phyloP scores from a whole-genome alignment of 2,113 vertebrate species.

The Nematolebias whitei region DNA sequence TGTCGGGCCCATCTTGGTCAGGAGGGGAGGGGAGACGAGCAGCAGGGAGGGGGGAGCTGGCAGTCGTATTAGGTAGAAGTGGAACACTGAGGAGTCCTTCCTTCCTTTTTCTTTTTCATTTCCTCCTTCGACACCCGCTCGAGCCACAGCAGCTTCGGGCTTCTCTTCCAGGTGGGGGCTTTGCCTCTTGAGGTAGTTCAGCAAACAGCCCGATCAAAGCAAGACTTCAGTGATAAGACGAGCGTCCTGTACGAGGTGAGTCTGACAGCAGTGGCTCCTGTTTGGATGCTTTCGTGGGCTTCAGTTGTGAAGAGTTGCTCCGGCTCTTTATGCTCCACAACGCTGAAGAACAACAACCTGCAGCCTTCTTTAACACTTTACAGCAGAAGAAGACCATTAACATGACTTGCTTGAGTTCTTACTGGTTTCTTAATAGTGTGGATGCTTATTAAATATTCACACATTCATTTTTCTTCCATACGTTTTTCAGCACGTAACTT shows the following conservation, averaged over 20 bases:
- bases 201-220: constrained; percentile 27
- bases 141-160: constrained; percentile 39
- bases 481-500: too few relatives aligned
- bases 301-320: too few relatives aligned
- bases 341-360: not conserved
- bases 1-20: constrained; percentile 42
- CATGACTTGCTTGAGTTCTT: too few relatives aligned
- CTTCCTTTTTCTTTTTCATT: constrained; percentile 39
- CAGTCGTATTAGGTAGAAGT: constrained; percentile 55
- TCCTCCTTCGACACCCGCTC: constrained; percentile 45
- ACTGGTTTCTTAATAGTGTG: not conserved
- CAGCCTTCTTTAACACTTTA: not conserved
- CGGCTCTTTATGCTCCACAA: constrained; percentile 6
- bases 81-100: constrained; percentile 59
- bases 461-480: too few relatives aligned
- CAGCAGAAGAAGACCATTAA: too few relatives aligned
- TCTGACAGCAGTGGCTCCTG: constrained; percentile 26
- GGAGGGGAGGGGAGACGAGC: constrained; percentile 14
- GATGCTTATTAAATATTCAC: too few relatives aligned
- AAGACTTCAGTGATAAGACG: constrained; percentile 1
- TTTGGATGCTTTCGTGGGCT: not conserved
- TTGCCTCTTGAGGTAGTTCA: constrained; percentile 28
- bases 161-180: constrained; percentile 33
- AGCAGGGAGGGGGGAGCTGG: constrained; percentile 35
- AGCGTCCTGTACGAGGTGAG: constrained; percentile 54